phyloP scores from a whole-genome alignment of 1,140 invertebrate species.

The Akabosia matsudoensis region DNA sequence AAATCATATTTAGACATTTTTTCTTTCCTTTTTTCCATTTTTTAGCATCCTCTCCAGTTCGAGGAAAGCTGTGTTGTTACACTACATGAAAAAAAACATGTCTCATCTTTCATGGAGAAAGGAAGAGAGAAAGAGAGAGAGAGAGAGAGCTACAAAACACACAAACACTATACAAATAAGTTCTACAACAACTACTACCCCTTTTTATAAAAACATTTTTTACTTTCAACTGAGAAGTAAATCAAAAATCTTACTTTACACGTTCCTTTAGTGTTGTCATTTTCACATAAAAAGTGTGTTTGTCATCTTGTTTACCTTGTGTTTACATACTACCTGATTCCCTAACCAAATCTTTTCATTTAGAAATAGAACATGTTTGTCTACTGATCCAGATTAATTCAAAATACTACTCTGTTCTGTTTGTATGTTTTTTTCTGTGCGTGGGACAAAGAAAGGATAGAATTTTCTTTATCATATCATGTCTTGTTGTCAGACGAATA shows the following conservation, averaged over 20 bases:
- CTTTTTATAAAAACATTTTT: background rate
- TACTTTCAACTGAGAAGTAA: background rate
- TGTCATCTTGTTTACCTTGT: too few species aligned
- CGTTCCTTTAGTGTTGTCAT: background rate
- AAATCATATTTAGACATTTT: background rate
- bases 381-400: too few species aligned
- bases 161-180: too few species aligned
- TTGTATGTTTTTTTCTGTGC: background rate
- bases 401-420: background rate
- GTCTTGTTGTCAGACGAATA: conserved; percentile 10
- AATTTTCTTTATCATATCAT: background rate
- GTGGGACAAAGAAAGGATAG: background rate
- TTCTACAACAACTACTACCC: background rate
- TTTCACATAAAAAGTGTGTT: background rate
- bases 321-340: too few species aligned
- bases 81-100: conserved; percentile 1
- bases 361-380: too few species aligned
- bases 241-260: background rate
- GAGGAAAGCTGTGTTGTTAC: background rate
- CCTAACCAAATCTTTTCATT: too few species aligned
- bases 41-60: background rate
- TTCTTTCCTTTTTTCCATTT: background rate
- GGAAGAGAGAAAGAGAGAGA: background rate
- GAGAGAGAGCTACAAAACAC: background rate
- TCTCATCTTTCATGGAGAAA: conserved; percentile 9